Base-by-base conservation (phyloP, 2,888 invertebrate species). In the Aphrophora alni region DNA sequence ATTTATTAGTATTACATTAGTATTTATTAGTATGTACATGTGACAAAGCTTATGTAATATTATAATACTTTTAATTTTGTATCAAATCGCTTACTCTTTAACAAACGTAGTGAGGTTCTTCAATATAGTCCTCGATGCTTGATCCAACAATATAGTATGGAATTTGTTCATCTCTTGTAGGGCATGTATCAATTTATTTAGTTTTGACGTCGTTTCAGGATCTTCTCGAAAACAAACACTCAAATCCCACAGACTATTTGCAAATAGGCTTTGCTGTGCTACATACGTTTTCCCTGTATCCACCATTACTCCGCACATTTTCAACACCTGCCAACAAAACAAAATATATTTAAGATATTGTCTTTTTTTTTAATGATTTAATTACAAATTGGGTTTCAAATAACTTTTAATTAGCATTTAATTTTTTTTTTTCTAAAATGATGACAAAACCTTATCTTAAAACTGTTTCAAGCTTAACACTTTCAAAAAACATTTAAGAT, bases 141-240 rank as follows among this genome's bases (percentile, higher is more conserved):
- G 98, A 88, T 98, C 98, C 86, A 98, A 89, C 28, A 98, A 90
- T 84, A 95, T 97, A 69, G 95, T 94, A 87, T 98, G 96, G 87
- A 95, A 97, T 88, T 97, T 98, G 88, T 96, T 95, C 93, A 98
- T 96, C 90, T 98, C 98, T 89, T 96, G 93, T 81, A 97, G 90
- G 78, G 94, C 93, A 87, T 95, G 92, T 84, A 94, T 94, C 84
- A 95, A 90, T 88, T 94, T 94, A 85, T 93, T 93, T 75, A 98
- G 89, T 51, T 94, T 93, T 81, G 95, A 93, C 89, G 95, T 93
- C 78, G 97, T 94, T 83, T 93, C 91, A 25, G 94, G 92, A 87
- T 98, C 97, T 87, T 95, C 95, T 38, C 93, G 92, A 88, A 98
- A 98, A 89, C 96, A 96, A 74, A 93, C 91, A 85, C 95, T 95